phyloP scores from a whole-genome alignment of 2,888 invertebrate genomes.

The Agrochola lota region DNA sequence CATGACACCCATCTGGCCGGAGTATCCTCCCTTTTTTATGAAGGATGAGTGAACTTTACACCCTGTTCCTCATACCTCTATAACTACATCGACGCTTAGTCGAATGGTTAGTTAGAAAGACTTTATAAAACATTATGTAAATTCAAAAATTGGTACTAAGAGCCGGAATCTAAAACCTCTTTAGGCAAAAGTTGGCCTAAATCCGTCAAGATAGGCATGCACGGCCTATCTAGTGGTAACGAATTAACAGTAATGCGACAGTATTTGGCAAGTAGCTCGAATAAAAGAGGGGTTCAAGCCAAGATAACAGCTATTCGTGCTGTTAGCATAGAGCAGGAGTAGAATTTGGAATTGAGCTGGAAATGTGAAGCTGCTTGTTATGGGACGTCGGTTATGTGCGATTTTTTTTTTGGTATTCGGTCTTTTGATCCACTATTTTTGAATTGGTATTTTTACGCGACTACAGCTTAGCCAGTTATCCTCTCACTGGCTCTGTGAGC shows the following conservation, averaged over 20 bases:
- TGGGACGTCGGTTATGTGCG: not conserved
- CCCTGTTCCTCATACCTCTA: too few species aligned
- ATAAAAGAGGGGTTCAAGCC: conserved; percentile 50
- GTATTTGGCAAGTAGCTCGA: conserved; percentile 53
- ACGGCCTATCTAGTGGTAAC: conserved; percentile 23
- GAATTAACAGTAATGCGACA: conserved; percentile 59
- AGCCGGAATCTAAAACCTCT: not conserved
- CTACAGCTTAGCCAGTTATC: not conserved
- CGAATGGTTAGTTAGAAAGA: too few species aligned
- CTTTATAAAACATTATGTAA: not conserved
- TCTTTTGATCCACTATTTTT: not conserved
- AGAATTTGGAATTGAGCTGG: conserved; percentile 40
- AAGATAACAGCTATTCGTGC: conserved; percentile 49
- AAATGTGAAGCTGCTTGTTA: conserved; percentile 15
- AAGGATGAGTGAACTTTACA: too few species aligned
- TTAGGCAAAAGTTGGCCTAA: not conserved
- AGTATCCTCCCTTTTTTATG: too few species aligned
- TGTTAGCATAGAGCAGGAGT: conserved; percentile 21
- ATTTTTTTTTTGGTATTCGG: not conserved
- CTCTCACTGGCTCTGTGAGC: not conserved
- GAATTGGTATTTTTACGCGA: not conserved
- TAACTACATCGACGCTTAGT: too few species aligned
- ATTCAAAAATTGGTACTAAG: not conserved
- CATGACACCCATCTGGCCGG: too few species aligned
- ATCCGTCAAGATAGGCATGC: conserved; percentile 15